Percentiles rank a stretch among this genome's conserved stretches.
phyloP scores from a whole-genome alignment of 1,140 invertebrate species.

The Helicoverpa zea region DNA sequence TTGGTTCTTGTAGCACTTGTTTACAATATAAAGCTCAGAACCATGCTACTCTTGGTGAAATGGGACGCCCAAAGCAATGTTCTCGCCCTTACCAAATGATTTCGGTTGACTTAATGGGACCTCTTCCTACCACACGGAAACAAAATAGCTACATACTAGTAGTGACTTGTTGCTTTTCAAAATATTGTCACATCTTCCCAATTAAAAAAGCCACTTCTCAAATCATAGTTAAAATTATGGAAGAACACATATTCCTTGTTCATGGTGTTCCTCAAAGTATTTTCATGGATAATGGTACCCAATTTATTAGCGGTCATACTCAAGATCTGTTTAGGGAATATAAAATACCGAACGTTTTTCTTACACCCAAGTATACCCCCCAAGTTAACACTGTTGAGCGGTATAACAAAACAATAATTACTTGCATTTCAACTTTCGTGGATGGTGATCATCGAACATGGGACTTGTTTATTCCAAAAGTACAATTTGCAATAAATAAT shows the following conservation, averaged over 20 bases:
- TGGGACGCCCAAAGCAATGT: too few species aligned
- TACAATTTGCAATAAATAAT: slow-evolving; percentile 1
- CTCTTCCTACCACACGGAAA: too few species aligned
- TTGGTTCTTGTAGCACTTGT: too few species aligned
- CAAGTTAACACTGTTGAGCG: too few species aligned
- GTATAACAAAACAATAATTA: background rate
- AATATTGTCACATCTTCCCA: background rate
- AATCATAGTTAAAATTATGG: slow-evolving; percentile 19
- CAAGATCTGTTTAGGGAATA: slow-evolving; percentile 21
- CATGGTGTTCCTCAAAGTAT: slow-evolving; percentile 40
- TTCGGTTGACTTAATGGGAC: too few species aligned
- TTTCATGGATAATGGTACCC: slow-evolving; percentile 34
- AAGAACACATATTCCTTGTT: slow-evolving; percentile 24
- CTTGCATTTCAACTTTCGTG: slow-evolving; percentile 45
- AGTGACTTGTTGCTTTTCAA: too few species aligned
- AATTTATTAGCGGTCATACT: slow-evolving; percentile 15
- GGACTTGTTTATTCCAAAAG: slow-evolving; percentile 1
- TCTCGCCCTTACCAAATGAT: too few species aligned
- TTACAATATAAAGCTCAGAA: too few species aligned
- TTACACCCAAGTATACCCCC: background rate
- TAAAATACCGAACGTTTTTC: slow-evolving; percentile 21
- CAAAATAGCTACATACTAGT: too few species aligned
- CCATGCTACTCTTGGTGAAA: too few species aligned
- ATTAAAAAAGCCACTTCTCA: background rate
- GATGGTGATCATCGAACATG: slow-evolving; percentile 47